Conservation (phyloP, 2,797 vertebrate species). For the Periophthalmus magnuspinnatus region DNA sequence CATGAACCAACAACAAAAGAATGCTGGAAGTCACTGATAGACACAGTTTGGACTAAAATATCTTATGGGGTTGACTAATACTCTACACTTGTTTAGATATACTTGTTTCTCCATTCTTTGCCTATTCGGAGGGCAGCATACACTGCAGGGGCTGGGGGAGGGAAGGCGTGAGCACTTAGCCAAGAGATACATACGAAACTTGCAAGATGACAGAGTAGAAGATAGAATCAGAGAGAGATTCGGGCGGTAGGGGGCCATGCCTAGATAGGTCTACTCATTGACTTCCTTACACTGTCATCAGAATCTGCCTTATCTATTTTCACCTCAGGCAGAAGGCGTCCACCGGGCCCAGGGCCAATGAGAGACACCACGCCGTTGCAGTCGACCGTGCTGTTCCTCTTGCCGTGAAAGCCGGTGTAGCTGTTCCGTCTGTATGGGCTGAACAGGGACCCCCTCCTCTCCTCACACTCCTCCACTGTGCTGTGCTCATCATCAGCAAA, state of each 20-base stretch:
- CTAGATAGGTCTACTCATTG: slow-evolving; percentile 83
- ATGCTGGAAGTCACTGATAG: slow-evolving; percentile 64
- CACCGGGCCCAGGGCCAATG: slow-evolving; percentile 91
- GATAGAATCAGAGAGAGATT: slow-evolving; percentile 65
- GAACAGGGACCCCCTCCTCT: slow-evolving; percentile 92
- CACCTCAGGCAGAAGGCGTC: slow-evolving; percentile 99
- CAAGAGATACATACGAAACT: slow-evolving; percentile 79
- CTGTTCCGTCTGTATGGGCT: slow-evolving; percentile 91
- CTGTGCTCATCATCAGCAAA: slow-evolving; percentile 98
- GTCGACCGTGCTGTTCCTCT: slow-evolving; percentile 98
- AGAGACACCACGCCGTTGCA: slow-evolving; percentile 99
- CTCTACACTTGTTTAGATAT: slow-evolving; percentile 27
- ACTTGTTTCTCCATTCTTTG: slow-evolving; percentile 69
- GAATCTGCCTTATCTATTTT: slow-evolving; percentile 97
- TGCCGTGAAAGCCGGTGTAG: slow-evolving; percentile 93
- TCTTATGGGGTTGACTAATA: slow-evolving; percentile 33
- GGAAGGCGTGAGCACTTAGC: slow-evolving; percentile 71
- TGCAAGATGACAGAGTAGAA: slow-evolving; percentile 75
- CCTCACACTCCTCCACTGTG: slow-evolving; percentile 96
- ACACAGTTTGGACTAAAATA: slow-evolving; percentile 51
- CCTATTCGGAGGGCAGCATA: slow-evolving; percentile 75
- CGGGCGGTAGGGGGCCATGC: slow-evolving; percentile 79
- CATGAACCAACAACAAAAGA: slow-evolving; percentile 51
- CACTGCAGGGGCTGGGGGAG: slow-evolving; percentile 70
- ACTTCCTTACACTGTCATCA: slow-evolving; percentile 87